Base-by-base conservation (phyloP, 2,113 vertebrate genomes). In the Melanocharis versteri region DNA sequence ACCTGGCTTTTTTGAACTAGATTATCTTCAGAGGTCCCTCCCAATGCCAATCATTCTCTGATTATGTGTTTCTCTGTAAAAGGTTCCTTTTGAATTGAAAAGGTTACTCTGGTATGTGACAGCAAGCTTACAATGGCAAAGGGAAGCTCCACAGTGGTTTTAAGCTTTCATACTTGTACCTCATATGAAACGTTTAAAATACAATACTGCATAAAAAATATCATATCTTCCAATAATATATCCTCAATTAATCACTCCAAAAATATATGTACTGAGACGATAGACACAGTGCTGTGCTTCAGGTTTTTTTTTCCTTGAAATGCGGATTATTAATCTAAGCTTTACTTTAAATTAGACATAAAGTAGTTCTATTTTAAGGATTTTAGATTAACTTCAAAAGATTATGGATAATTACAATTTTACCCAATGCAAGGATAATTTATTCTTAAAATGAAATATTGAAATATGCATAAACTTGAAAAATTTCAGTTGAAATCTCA, bases 361-460 rank as follows among this genome's bases (percentile, higher is more conserved):
- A 95, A 95, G 91, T 95, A 71, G 68, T 92, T 93, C 80, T 96
- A 95, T 96, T 97, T 97, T 89, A 96, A 94, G 82, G 20, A 83
- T 53, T 73, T 95, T 89, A 96, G 57, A 90, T 97, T 94, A 94
- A 31, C 35, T 83, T 93, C 30, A 69, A 94, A 97, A 92, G 68
- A 94, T 94, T 93, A 88, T 22, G 18, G 42, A 85, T 95, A 95
- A 96, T 94, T 93, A 62, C 37, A 62, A 78, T 93, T 97, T 92
- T 89, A 95, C 64, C 35, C 83, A 92, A 76, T 76, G 58, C n/a
- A 87, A 40, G 21, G 40, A 86, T 92, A 94, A 96, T 83, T 95
- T 96, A 83, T 95, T 89, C 61, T 94, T 95, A 89, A 85, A 68
- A 89, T 69, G 39, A 95, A 88, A 85, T 87, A 83, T 35, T 76